These are phyloP conservation scores for Gorsachius magnificus DNA, from an alignment of 2,797 vertebrate species.

Conservation along the genomic window DNA sequence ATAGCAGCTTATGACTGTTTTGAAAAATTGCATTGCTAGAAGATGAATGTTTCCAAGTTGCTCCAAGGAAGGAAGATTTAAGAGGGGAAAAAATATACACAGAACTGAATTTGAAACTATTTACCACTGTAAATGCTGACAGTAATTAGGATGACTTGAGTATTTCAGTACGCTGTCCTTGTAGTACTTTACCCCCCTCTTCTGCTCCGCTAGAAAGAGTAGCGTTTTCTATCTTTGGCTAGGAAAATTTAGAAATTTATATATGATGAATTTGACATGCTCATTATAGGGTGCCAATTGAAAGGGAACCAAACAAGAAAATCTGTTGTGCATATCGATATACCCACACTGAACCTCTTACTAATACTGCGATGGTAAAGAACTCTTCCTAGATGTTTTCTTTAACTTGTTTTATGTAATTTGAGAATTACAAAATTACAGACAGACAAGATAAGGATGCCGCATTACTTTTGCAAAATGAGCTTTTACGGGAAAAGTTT, in stretches of 20 bases:
- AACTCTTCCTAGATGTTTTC: background rate
- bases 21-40: slow-evolving; percentile 44
- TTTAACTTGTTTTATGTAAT: background rate
- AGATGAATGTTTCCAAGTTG: slow-evolving; percentile 46
- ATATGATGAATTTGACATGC: slow-evolving; percentile 12
- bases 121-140: slow-evolving; percentile 7
- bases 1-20: slow-evolving; percentile 33
- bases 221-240: background rate
- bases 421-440: background rate
- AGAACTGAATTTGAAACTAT: slow-evolving; percentile 22
- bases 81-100: background rate
- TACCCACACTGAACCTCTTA: background rate
- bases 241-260: slow-evolving; percentile 22
- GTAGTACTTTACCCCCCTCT: background rate
- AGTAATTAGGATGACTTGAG: slow-evolving; percentile 32
- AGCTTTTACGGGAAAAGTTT: background rate
- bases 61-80: slow-evolving; percentile 3
- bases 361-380: background rate
- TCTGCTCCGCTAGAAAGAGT: slow-evolving; percentile 8
- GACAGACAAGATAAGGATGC: background rate
- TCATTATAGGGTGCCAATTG: slow-evolving; percentile 10
- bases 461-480: background rate
- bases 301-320: slow-evolving; percentile 38
- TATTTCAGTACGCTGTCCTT: background rate
- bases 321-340: slow-evolving; percentile 11